Conservation (phyloP, 2,113 vertebrate species). For the Pan troglodytes region NHGRI_mPanTro3-v2.1_pri NC_086015.1:106286001-106286500, state of each 20-base stretch:
- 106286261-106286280: neutral
- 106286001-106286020: neutral
- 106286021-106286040: too few relatives aligned
- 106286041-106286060: too few relatives aligned
- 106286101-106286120: neutral
- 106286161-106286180: neutral
- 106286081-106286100: neutral
- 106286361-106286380: neutral
- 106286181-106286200: neutral
- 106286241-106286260: neutral
- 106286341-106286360: neutral
- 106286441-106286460: neutral
- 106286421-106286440: neutral
- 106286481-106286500: neutral
- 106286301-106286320: neutral
- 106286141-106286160: neutral
- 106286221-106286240: neutral
- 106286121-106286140: neutral
- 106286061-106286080: too few relatives aligned
- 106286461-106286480: neutral
- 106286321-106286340: neutral
- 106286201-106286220: neutral
- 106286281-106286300: neutral
- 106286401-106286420: neutral
- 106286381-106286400: neutral